Evolutionary conservation across 2,888 invertebrate species (phyloP), one percentile per base, ranked within the genome.

Genomic region (Lithophane leautieri): DNA sequence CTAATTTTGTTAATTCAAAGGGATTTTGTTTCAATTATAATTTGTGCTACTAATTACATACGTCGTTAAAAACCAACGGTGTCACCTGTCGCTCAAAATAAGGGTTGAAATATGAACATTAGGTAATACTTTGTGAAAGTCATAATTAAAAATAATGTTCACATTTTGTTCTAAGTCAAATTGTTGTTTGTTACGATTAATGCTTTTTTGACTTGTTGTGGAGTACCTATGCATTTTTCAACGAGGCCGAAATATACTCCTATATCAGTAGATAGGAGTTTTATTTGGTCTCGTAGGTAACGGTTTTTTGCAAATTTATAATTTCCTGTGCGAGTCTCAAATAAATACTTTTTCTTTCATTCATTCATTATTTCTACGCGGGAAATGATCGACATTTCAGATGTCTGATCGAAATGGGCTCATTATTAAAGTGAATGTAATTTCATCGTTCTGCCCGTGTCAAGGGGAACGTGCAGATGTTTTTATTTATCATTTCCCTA

Each of bases 41-140:
- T 71, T 52, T 79, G 22, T 52, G 52, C 22, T 28, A 34, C 70
- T 80, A 80, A 86, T 83, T 65, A 80, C 75, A n/a, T n/a, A 50
- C 34, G 60, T 73, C 76, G 63, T 80, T 72, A 74, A 54, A 79
- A 75, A 60, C 70, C 25, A 8, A 66, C 34, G 62, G 69, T 60
- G 34, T 70, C 61, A 65, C 12, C 25, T 62, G 60, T 65, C 67
- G 19, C 40, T 54, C 50, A 42, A n/a, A 50, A 25, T 56, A 34
- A 74, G 61, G 76, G 66, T 67, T 67, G 71, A 69, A 70, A 65
- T 40, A 50, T 69, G 56, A 61, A 44, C 14, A 25, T 50, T 40
- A n/a, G n/a, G n/a, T n/a, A 28, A 44, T 8, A 25, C 58, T 58
- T 73, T 72, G 2, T 34, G 14, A 44, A 9, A 9, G n/a, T 12